Conservation (phyloP, 2,113 vertebrate genomes). For the Sinocyclocheilus anophthalmus region DNA sequence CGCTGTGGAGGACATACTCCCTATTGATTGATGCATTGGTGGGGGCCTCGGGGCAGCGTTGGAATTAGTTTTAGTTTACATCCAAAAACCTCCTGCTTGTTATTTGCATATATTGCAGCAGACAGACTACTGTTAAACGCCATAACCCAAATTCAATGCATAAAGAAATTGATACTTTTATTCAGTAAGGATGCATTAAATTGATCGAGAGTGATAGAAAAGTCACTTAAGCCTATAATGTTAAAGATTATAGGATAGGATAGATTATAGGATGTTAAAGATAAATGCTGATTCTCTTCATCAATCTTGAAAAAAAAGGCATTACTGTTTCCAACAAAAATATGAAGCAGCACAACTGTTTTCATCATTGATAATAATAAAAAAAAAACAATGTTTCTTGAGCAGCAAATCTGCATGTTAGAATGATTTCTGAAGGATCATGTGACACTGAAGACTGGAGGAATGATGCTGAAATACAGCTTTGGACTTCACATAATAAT, state of each 20-base stretch:
- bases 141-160: neutral
- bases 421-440: neutral
- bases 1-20: constrained; percentile 30
- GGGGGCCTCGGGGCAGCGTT: constrained; percentile 32
- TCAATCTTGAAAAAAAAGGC: too few species aligned
- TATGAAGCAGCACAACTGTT: too few species aligned
- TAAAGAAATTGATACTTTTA: neutral
- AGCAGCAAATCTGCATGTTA: neutral
- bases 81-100: constrained; percentile 32
- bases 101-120: constrained; percentile 15
- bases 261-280: too few species aligned
- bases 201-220: neutral
- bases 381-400: too few species aligned
- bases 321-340: too few species aligned
- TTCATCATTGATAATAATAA: too few species aligned
- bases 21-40: constrained; percentile 53
- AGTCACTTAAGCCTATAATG: neutral
- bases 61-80: constrained; percentile 33
- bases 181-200: neutral
- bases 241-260: too few species aligned
- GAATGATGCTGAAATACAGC: neutral
- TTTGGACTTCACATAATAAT: neutral
- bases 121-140: neutral
- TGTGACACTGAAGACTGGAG: neutral
- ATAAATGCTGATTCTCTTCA: too few species aligned